Evolutionary conservation across 2,113 vertebrate species (phyloP).

Genomic region (Pelodiscus sinensis): DNA sequence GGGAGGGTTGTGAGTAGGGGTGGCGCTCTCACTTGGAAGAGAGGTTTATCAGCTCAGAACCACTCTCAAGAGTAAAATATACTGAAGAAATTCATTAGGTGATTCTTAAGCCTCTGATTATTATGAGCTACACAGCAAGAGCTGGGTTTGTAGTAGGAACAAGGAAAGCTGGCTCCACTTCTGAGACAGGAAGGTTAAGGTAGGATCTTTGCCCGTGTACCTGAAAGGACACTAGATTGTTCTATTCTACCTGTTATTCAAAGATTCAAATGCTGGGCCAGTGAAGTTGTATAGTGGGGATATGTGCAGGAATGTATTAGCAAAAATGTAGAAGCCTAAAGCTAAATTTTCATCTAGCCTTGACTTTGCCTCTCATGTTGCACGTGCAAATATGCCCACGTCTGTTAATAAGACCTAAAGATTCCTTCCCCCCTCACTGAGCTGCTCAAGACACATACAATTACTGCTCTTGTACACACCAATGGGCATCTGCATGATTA

Average conservation of each 20-base stretch:
- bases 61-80: background rate
- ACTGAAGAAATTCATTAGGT: conserved; percentile 17
- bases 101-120: background rate
- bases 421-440: background rate
- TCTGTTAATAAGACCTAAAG: background rate
- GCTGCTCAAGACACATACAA: background rate
- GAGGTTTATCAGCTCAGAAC: too few relatives aligned
- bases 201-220: too few relatives aligned
- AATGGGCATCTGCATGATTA: background rate
- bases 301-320: background rate
- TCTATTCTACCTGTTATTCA: background rate
- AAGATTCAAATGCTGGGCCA: background rate
- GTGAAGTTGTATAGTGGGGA: background rate
- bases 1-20: too few relatives aligned
- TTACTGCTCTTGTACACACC: background rate
- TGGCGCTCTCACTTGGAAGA: too few relatives aligned
- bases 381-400: conserved; percentile 2
- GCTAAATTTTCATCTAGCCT: background rate
- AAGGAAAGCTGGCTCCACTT: background rate
- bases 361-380: background rate
- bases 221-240: background rate
- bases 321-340: background rate
- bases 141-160: background rate
- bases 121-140: background rate
- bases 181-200: too few relatives aligned